A percentile compares a stretch with the other conserved stretches of the same genome.
phyloP scores from a whole-genome alignment of 2,113 vertebrate genomes.

The Pachycephala philippinensis region DNA sequence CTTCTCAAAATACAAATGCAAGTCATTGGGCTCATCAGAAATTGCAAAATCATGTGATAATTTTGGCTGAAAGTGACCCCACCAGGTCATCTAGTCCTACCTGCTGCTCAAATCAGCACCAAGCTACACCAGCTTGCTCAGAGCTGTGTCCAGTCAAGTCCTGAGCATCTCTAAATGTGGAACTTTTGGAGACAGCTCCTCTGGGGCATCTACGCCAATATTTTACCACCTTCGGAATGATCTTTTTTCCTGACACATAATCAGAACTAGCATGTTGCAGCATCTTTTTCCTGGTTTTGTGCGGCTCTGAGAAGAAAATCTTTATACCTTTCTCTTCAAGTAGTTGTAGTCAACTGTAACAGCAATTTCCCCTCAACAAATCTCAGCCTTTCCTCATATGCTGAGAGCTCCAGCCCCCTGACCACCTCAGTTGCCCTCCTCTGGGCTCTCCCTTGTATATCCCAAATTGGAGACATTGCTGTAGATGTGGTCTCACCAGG shows the following conservation, averaged over 20 bases:
- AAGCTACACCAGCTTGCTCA: neutral
- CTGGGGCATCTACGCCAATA: neutral
- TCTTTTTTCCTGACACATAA: neutral
- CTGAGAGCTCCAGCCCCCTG: neutral
- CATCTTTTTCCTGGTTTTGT: neutral
- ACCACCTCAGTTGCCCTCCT: neutral
- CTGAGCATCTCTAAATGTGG: neutral
- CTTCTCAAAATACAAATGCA: neutral
- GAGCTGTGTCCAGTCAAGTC: neutral
- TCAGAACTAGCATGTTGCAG: neutral
- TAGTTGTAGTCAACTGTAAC: neutral
- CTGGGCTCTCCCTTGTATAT: neutral
- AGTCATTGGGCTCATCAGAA: neutral
- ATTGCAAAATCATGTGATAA: neutral
- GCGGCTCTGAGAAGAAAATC: neutral
- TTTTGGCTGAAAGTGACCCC: neutral
- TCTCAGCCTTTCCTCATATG: neutral
- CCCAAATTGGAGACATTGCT: neutral
- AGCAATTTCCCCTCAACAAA: neutral
- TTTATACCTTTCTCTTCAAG: neutral
- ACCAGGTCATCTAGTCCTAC: neutral
- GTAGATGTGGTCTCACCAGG: neutral
- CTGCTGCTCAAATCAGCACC: neutral
- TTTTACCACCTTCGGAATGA: neutral
- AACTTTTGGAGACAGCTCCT: neutral